A percentile compares a stretch with the other conserved stretches of the same genome.
Conservation (phyloP, 1,140 invertebrate genomes). For the Pissodes strobi region DNA sequence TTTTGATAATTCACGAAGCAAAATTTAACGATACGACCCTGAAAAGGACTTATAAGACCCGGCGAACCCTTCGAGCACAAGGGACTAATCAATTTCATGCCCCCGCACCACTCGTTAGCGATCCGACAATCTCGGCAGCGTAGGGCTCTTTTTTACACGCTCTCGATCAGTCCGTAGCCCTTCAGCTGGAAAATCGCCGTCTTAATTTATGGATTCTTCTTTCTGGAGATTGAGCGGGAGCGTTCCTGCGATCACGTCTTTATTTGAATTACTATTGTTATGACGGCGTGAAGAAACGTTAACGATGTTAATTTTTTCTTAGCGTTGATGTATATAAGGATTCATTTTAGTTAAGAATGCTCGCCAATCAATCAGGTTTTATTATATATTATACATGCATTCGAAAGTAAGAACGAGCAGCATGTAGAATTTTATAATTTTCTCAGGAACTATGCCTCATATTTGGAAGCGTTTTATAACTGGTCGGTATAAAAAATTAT, state of each 20-base stretch:
- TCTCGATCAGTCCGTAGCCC: slow-evolving; percentile 13
- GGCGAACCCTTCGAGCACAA: slow-evolving; percentile 25
- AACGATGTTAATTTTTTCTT: too few species aligned
- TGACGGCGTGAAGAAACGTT: slow-evolving; percentile 1
- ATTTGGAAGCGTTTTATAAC: too few species aligned
- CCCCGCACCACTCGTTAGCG: slow-evolving; percentile 33
- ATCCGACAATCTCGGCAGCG: slow-evolving; percentile 27
- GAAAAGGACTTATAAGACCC: slow-evolving; percentile 11
- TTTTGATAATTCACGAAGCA: too few species aligned
- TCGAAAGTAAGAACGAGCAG: too few species aligned
- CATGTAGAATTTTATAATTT: too few species aligned
- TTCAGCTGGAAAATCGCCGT: slow-evolving; percentile 25
- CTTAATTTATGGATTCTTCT: slow-evolving; percentile 23
- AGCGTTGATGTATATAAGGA: too few species aligned
- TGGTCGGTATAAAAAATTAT: too few species aligned
- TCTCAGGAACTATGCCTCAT: too few species aligned
- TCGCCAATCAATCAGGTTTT: too few species aligned
- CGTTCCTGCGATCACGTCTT: background rate
- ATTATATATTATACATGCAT: too few species aligned
- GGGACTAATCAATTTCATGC: slow-evolving; percentile 34
- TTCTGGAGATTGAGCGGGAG: background rate
- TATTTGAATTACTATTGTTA: background rate
- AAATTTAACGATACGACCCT: slow-evolving; percentile 13
- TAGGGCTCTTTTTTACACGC: slow-evolving; percentile 22
- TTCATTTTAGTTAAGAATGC: too few species aligned